A percentile compares a stretch with the other conserved stretches of the same genome.
Evolutionary conservation across 2,113 vertebrate genomes (phyloP).

Genomic region (Otus sunia): DNA sequence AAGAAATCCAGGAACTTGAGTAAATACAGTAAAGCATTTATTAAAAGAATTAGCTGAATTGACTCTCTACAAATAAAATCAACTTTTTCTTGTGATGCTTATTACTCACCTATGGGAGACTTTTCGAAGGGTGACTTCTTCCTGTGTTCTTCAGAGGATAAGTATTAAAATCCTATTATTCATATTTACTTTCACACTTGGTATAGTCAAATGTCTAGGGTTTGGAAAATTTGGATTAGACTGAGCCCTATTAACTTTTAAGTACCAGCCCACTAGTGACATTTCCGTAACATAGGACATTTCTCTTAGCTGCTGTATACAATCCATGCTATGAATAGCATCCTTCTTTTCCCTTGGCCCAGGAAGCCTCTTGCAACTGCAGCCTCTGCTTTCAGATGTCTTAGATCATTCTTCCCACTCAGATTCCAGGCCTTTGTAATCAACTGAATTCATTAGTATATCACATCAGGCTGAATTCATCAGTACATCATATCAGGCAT

Average conservation of each 20-base stretch:
- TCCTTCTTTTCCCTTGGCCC: neutral
- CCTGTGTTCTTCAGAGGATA: neutral
- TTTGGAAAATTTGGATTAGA: neutral
- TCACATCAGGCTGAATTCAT: neutral
- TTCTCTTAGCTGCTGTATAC: neutral
- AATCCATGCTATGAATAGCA: neutral
- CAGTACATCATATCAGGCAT: neutral
- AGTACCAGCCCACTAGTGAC: neutral
- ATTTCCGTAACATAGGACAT: neutral
- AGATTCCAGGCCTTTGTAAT: neutral
- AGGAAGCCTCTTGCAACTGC: neutral
- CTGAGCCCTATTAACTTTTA: neutral
- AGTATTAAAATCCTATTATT: neutral
- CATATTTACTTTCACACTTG: neutral
- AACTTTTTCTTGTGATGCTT: neutral
- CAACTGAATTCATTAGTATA: neutral
- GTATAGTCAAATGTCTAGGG: neutral
- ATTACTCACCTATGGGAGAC: neutral
- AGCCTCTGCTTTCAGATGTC: neutral
- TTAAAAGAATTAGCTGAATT: neutral
- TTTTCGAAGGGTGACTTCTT: neutral
- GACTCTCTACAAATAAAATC: neutral
- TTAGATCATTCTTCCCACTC: neutral
- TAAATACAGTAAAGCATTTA: neutral
- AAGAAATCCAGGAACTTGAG: neutral